Base-by-base conservation (phyloP, 1,140 invertebrate genomes). In the Eufriesea mexicana region DNA sequence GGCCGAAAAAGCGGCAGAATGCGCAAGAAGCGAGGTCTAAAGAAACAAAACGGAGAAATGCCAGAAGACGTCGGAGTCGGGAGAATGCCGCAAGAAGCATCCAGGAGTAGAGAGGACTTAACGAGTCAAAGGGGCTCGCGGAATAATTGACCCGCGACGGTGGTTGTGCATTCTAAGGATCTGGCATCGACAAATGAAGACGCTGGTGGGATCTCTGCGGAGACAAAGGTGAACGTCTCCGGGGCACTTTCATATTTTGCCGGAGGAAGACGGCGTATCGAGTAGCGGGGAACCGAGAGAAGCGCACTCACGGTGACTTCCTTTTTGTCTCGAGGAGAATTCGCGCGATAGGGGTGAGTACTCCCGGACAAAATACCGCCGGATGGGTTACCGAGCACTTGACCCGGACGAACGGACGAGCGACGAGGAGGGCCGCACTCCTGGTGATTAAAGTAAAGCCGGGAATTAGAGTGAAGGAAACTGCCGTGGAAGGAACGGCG, bases 361-460 rank as follows among this genome's bases (percentile, higher is more conserved):
- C 51, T 70, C 55, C 42, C 74, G 70, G 86, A 87, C 83, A 83
- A 81, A 84, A 82, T 85, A 86, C 73, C 83, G 73, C 81, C 80
- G 81, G 79, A 81, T 83, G 66, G 83, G 88, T 89, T 90, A 91
- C 84, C 84, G 57, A 88, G 86, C 85, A 89, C 85, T 92, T 92
- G 90, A 92, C 89, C 90, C 86, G 77, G 51, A 59, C 59, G 66
- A 28, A 84, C 12, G 66, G 47, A 83, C 59, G 25, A 78, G 59
- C 79, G 78, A 76, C 55, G 84, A 84, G 84, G 78, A 83, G 75
- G 68, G 77, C 85, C 88, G 90, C 92, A 92, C 91, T 91, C 80
- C 78, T 88, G 87, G 91, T 92, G 91, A 92, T 92, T 91, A 92
- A 91, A 92, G 89, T 90, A 85, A 91, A 91, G 86, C 90, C 88